Conservation (phyloP, 2,888 invertebrate species). For the Drosophila atripex region DNA sequence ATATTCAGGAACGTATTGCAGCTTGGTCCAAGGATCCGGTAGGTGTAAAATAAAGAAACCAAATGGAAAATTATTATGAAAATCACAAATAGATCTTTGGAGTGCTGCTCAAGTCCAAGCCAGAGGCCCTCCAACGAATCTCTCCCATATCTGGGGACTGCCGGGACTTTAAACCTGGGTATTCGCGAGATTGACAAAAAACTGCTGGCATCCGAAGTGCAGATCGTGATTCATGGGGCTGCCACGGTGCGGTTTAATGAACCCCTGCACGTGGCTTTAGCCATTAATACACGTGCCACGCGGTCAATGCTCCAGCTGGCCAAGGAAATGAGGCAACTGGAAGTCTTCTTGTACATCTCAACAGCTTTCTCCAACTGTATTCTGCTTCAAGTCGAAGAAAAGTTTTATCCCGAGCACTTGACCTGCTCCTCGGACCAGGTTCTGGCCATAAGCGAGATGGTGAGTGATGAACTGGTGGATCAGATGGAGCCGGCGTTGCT, state of each 20-base stretch:
- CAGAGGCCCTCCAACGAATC: conserved; percentile 76
- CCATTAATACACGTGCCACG: conserved; percentile 89
- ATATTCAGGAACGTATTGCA: conserved; percentile 87
- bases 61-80: background rate
- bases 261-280: conserved; percentile 87
- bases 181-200: conserved; percentile 80
- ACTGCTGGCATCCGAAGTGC: conserved; percentile 75
- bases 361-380: conserved; percentile 89
- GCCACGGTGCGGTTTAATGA: conserved; percentile 93
- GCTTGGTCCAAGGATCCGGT: conserved; percentile 89
- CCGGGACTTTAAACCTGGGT: conserved; percentile 79
- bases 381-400: conserved; percentile 80
- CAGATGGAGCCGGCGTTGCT: conserved; percentile 71
- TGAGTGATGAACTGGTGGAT: conserved; percentile 80
- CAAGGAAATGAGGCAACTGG: conserved; percentile 85
- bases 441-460: conserved; percentile 72
- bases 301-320: conserved; percentile 87
- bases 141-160: conserved; percentile 83
- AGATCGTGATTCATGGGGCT: conserved; percentile 93
- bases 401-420: conserved; percentile 80
- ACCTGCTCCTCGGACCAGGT: conserved; percentile 80
- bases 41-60: conserved; percentile 53
- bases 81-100: conserved; percentile 26
- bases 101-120: conserved; percentile 60
- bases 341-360: conserved; percentile 87